Conservation (phyloP, 2,797 vertebrate species). For the Gila robusta region DNA sequence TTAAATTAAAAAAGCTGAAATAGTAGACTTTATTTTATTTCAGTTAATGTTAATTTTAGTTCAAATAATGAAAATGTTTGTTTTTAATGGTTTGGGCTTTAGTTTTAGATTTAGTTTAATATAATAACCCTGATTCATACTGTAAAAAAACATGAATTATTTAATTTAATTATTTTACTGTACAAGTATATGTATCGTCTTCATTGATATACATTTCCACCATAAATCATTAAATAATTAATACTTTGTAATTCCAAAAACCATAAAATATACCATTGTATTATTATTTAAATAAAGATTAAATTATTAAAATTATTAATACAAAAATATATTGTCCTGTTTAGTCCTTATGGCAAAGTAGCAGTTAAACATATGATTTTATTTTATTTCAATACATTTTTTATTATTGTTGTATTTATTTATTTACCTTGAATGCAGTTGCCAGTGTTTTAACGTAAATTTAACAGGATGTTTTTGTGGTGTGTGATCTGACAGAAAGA, state of each 20-base stretch:
- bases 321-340: background rate
- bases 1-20: too few species aligned
- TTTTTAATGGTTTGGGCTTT: too few species aligned
- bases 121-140: background rate
- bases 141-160: background rate
- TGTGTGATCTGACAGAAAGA: conserved; percentile 17
- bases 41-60: background rate
- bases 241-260: background rate
- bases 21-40: background rate
- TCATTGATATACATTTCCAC: background rate
- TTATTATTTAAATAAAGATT: background rate
- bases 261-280: background rate
- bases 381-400: background rate
- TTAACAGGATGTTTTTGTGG: background rate
- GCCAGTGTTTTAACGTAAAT: background rate
- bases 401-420: background rate
- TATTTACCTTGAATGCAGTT: background rate
- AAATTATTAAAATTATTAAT: background rate
- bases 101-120: background rate
- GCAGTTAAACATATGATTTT: background rate
- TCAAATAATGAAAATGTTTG: too few species aligned
- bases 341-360: background rate
- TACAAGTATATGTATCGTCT: background rate
- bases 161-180: background rate
- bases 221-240: background rate